phyloP scores from a whole-genome alignment of 2,113 vertebrate genomes.

The Gadus chalcogrammus region DNA sequence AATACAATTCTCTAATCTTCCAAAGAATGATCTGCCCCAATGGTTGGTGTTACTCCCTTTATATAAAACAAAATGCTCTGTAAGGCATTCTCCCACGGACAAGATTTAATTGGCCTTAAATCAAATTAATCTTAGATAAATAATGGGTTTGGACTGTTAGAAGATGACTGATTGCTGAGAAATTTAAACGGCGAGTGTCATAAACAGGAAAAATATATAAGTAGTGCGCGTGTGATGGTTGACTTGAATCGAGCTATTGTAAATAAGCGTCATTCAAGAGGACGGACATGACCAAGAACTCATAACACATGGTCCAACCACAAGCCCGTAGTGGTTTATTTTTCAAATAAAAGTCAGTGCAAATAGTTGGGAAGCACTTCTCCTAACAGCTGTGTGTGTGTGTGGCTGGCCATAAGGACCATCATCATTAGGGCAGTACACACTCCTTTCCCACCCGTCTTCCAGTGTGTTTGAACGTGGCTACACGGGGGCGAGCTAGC shows the following conservation, averaged over 20 bases:
- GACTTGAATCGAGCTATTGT: background rate
- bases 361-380: constrained; percentile 58
- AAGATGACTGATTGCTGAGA: background rate
- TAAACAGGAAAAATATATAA: too few relatives aligned
- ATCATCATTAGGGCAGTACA: constrained; percentile 48
- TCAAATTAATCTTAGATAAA: constrained; percentile 74
- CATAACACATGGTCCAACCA: constrained; percentile 3
- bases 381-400: constrained; percentile 51
- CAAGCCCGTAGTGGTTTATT: constrained; percentile 41
- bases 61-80: constrained; percentile 64
- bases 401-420: constrained; percentile 50
- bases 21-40: constrained; percentile 55
- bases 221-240: background rate
- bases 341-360: constrained; percentile 49
- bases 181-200: background rate
- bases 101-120: constrained; percentile 69
- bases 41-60: constrained; percentile 54
- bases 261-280: constrained; percentile 9
- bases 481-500: constrained; percentile 16
- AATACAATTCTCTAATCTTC: constrained; percentile 71
- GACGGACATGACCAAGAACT: constrained; percentile 38
- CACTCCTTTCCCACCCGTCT: constrained; percentile 56
- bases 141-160: constrained; percentile 62
- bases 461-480: constrained; percentile 66
- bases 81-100: constrained; percentile 56